Evolutionary conservation across 2,113 vertebrate species (phyloP).

Genomic region (Leptocoma aspasia): DNA sequence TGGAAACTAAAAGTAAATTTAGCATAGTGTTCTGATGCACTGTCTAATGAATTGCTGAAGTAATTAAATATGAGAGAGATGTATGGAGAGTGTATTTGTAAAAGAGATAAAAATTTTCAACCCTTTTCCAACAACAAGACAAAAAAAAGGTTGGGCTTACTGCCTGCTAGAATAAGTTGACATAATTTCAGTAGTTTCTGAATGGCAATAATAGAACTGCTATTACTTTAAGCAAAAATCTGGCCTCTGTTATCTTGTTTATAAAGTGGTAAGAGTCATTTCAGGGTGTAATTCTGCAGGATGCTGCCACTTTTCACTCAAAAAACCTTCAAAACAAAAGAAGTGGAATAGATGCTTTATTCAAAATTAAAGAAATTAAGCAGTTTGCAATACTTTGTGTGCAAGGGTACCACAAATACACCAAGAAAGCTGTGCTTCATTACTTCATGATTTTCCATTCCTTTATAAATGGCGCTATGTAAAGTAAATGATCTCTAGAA

Average conservation of each 20-base stretch:
- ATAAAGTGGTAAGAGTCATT: not conserved
- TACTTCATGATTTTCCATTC: not conserved
- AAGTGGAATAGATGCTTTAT: not conserved
- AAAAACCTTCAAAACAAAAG: not conserved
- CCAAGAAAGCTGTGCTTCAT: not conserved
- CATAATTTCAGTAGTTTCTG: not conserved
- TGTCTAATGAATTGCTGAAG: not conserved
- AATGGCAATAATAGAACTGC: not conserved
- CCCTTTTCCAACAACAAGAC: not conserved
- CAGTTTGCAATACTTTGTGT: not conserved
- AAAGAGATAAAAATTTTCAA: not conserved
- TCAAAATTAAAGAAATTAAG: not conserved
- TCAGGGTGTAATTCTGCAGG: not conserved
- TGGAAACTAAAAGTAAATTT: not conserved
- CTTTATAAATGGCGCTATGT: not conserved
- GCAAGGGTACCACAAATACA: not conserved
- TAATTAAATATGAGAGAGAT: not conserved
- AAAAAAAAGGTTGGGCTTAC: not conserved
- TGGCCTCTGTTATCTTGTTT: not conserved
- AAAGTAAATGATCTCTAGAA: not conserved
- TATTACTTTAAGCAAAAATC: not conserved
- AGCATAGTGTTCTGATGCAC: not conserved
- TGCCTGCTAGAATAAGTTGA: not conserved
- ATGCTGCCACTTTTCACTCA: not conserved
- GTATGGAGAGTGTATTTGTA: not conserved